These are phyloP conservation scores for Palythoa caribaeorum DNA, from an alignment of 92 coral and sea anemone species.

Conservation along the genomic window DNA sequence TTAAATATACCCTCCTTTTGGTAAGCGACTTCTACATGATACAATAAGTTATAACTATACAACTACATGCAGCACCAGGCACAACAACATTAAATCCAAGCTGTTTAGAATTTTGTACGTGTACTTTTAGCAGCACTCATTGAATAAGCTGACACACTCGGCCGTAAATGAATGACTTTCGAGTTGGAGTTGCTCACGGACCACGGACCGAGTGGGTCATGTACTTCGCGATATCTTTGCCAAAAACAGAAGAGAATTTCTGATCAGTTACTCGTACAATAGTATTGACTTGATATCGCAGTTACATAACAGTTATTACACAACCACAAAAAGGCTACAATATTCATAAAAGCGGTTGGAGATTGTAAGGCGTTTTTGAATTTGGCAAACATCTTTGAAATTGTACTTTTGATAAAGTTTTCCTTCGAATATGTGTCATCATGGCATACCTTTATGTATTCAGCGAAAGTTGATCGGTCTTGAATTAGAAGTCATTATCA, in stretches of 20 bases:
- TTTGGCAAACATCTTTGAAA: background rate
- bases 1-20: background rate
- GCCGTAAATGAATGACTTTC: background rate
- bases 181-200: background rate
- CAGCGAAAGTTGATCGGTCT: background rate
- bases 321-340: slow-evolving; percentile 5
- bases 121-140: background rate
- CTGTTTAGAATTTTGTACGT: background rate
- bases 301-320: background rate
- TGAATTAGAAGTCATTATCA: slow-evolving; percentile 1
- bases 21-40: background rate
- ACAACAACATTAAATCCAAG: background rate
- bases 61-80: slow-evolving; percentile 5
- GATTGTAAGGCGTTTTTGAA: background rate
- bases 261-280: background rate
- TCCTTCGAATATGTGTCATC: background rate
- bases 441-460: slow-evolving; percentile 12
- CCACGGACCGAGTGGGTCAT: too few relatives aligned
- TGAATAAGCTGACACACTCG: background rate
- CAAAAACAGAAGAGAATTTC: background rate
- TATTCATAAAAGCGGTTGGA: background rate
- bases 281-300: slow-evolving; percentile 13
- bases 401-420: background rate
- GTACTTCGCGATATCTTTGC: background rate
- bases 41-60: background rate